Conservation (phyloP, 2,113 vertebrate species). For the Lampris megalopsis region DNA sequence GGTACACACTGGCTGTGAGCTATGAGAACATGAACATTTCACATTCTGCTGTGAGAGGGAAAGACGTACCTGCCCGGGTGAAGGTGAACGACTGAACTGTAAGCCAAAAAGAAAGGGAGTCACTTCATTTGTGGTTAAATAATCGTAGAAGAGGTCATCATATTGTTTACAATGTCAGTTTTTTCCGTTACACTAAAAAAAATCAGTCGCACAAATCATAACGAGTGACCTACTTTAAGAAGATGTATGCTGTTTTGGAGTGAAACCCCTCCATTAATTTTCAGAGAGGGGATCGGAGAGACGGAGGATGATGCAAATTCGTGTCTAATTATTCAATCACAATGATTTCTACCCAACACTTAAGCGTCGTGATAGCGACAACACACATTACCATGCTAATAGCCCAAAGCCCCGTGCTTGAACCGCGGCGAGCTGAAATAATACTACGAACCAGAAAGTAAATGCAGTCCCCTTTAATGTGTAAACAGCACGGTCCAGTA, state of each 20-base stretch:
- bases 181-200: too few species aligned
- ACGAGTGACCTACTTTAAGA: not conserved
- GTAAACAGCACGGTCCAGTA: slow-evolving; percentile 76
- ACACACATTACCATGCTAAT: slow-evolving; percentile 68
- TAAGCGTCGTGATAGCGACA: slow-evolving; percentile 47
- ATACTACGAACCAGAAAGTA: slow-evolving; percentile 67
- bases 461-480: slow-evolving; percentile 66
- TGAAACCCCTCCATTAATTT: slow-evolving; percentile 41
- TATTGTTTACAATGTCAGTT: too few species aligned
- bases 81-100: slow-evolving; percentile 89
- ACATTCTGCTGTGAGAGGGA: slow-evolving; percentile 10
- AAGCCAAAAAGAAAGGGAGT: slow-evolving; percentile 81
- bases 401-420: slow-evolving; percentile 55
- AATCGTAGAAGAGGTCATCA: too few species aligned
- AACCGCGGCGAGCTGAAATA: slow-evolving; percentile 51
- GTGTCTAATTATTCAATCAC: slow-evolving; percentile 65
- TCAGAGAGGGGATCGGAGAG: slow-evolving; percentile 58
- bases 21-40: slow-evolving; percentile 8
- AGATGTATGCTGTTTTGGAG: slow-evolving; percentile 38
- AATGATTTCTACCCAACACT: slow-evolving; percentile 45
- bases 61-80: slow-evolving; percentile 84
- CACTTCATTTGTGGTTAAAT: not conserved
- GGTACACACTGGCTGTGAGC: not conserved
- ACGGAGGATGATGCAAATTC: slow-evolving; percentile 64
- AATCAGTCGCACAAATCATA: slow-evolving; percentile 6